Percentiles rank a stretch among this genome's conserved stretches.
These are phyloP conservation scores for Thinocorus orbignyianus DNA, from an alignment of 2,113 vertebrate species.

Conservation along the genomic window DNA sequence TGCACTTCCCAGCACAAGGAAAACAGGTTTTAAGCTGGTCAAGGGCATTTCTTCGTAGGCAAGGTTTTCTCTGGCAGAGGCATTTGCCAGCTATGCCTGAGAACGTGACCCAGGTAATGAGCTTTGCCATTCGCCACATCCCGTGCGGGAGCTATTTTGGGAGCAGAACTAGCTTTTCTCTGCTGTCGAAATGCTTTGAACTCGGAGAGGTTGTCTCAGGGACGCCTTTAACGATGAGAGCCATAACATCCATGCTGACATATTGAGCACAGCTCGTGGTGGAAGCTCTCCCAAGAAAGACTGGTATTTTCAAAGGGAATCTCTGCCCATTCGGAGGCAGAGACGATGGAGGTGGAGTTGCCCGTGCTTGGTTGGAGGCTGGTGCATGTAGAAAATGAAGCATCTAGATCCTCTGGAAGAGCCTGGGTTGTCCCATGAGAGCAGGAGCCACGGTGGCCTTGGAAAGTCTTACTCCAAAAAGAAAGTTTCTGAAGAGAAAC, in stretches of 20 bases:
- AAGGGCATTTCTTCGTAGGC: neutral
- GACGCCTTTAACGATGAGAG: neutral
- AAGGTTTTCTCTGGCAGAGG: neutral
- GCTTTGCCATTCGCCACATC: neutral
- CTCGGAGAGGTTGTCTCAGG: neutral
- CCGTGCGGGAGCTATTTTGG: neutral
- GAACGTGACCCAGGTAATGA: constrained; percentile 7
- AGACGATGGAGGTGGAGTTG: neutral
- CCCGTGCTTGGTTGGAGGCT: rapidly evolving
- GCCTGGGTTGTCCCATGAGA: neutral
- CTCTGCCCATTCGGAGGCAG: neutral
- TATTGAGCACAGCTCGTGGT: neutral
- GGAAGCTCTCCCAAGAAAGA: neutral
- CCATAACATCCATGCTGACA: neutral
- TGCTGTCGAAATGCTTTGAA: neutral
- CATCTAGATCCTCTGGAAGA: neutral
- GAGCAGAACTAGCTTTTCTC: neutral
- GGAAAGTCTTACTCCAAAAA: neutral
- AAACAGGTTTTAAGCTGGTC: neutral
- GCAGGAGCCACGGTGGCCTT: neutral
- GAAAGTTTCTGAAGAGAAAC: neutral
- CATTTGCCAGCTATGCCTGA: neutral
- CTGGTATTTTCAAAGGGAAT: neutral
- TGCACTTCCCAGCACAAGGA: neutral
- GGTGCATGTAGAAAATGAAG: neutral